Evolutionary conservation across 2,888 invertebrate species (phyloP), one percentile per base, ranked within the genome.

Genomic region (Crepidodera aurea): DNA sequence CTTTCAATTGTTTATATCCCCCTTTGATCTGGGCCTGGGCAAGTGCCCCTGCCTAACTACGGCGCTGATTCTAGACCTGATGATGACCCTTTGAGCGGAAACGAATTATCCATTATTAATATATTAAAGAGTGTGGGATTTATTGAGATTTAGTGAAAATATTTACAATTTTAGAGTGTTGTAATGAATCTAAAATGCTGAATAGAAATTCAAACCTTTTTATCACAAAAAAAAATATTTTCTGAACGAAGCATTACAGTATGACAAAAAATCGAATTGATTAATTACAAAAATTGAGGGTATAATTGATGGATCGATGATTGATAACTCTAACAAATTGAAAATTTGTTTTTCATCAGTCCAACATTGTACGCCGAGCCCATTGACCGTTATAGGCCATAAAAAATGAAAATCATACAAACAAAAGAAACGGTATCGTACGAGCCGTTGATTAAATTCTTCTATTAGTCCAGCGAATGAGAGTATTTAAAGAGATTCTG

Each of bases 301-400:
- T 13, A 37, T 37, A 37, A 37, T 37, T 37, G 37, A 37, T 37
- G 13, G 37, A 2, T 37, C 37, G 13, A 37, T 37, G 37, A 51
- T 18, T 51, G 51, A 37, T 37, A 37, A 34, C 13, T 27, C 22
- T 15, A 6, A 22, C 51, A 51, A 22, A 51, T 51, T 51, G 51
- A 37, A 51, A 51, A 51, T 51, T 51, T 37, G 37, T 37, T 51
- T 34, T 34, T 19, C 51, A 37, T 51, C 37, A 37, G 37, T 37
- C 37, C 34, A 16, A 34, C 32, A 51, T n/a, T 37, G 51, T 51
- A 19, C 15, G 34, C 37, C n/a, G 16, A 18, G 19, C 51, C 29
- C 37, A 19, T 15, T 51, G 37, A 22, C 37, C 51, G 37, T 19
- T 25, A 27, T 46, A 7, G 13, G 8, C 12, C 13, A 37, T 19